These are phyloP conservation scores for Chironomus tepperi DNA, from an alignment of 1,140 invertebrate genomes.

Conservation along the genomic window DNA sequence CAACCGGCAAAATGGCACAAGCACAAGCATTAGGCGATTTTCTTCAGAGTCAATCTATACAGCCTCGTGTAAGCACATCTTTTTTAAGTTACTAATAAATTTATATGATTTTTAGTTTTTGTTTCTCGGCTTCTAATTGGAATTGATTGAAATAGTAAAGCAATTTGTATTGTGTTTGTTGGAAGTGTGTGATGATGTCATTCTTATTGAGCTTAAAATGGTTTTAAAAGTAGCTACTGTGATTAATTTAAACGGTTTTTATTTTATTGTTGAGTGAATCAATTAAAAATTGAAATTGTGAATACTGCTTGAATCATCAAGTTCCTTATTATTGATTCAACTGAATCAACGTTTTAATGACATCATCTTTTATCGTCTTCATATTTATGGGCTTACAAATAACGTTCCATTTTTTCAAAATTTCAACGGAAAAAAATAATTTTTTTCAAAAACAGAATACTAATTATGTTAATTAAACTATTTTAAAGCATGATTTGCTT, in stretches of 20 bases:
- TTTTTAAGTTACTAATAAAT: background rate
- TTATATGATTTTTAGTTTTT: background rate
- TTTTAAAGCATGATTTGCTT: too few species aligned
- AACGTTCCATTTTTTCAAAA: too few species aligned
- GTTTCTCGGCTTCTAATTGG: background rate
- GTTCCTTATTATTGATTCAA: background rate
- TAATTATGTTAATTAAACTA: too few species aligned
- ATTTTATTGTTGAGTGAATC: background rate
- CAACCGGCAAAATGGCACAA: background rate
- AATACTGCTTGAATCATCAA: background rate
- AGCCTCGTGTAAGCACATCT: background rate
- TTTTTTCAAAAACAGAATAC: too few species aligned
- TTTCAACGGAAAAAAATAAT: too few species aligned
- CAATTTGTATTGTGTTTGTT: background rate
- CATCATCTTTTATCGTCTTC: conserved; percentile 3
- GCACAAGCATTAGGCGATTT: background rate
- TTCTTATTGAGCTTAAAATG: background rate
- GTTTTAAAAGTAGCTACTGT: background rate
- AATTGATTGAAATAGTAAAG: conserved; percentile 1
- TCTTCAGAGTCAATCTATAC: background rate
- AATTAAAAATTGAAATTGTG: background rate
- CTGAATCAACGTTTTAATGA: background rate
- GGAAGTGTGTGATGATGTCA: background rate
- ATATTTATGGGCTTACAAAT: too few species aligned
- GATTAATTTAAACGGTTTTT: background rate